These are phyloP conservation scores for Meloidogyne exigua DNA, from an alignment of 1,140 invertebrate genomes.

Conservation along the genomic window DNA sequence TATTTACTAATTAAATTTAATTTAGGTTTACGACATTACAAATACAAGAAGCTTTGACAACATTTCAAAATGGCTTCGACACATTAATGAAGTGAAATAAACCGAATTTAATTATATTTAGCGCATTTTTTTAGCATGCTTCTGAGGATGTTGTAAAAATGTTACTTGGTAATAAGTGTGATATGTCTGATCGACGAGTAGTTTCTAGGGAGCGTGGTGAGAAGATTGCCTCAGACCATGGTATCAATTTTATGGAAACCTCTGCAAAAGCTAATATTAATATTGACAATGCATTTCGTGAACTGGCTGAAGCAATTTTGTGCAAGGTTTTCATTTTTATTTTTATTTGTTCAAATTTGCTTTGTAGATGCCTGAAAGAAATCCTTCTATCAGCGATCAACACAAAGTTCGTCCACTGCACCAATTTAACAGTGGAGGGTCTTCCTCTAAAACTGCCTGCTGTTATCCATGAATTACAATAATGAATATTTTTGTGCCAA, in stretches of 20 bases:
- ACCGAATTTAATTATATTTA: no score
- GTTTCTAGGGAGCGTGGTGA: slow-evolving; percentile 85
- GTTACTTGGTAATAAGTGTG: slow-evolving; percentile 99
- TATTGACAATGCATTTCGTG: slow-evolving; percentile 93
- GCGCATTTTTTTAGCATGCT: slow-evolving; percentile 77
- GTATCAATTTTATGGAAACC: slow-evolving; percentile 96
- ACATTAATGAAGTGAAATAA: slow-evolving; percentile 82
- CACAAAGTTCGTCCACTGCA: slow-evolving; percentile 27
- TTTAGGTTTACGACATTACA: slow-evolving; percentile 88
- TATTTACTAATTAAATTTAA: no score
- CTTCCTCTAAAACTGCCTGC: slow-evolving; percentile 10
- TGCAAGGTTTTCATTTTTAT: slow-evolving; percentile 70
- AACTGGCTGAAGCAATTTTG: slow-evolving; percentile 90
- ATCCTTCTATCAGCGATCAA: slow-evolving; percentile 13
- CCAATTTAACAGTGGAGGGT: slow-evolving; percentile 22
- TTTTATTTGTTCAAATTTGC: slow-evolving; percentile 45
- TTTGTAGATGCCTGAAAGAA: slow-evolving; percentile 28
- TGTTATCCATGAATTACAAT: background rate
- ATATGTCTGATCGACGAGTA: slow-evolving; percentile 93
- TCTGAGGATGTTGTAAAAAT: slow-evolving; percentile 99
- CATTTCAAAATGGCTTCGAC: slow-evolving; percentile 94
- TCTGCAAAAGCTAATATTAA: slow-evolving; percentile 97
- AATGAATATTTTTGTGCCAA: slow-evolving; percentile 5
- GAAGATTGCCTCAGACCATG: slow-evolving; percentile 94
- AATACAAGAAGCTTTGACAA: slow-evolving; percentile 97